These are phyloP conservation scores for Peromyscus attwateri DNA, from an alignment of 2,797 vertebrate genomes.

Conservation along the genomic window DNA sequence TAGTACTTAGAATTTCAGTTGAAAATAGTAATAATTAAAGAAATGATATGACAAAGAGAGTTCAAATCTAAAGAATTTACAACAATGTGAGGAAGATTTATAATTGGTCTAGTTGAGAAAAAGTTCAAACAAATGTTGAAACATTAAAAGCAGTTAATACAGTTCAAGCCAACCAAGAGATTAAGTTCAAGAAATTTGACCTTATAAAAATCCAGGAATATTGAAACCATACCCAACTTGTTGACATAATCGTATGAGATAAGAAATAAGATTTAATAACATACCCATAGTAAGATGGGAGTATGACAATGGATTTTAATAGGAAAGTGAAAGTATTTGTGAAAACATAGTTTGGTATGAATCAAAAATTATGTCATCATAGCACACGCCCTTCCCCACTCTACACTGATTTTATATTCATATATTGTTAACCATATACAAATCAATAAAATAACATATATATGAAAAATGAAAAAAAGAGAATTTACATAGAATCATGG, in stretches of 20 bases:
- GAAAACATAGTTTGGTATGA: neutral
- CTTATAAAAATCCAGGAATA: neutral
- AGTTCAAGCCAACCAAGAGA: neutral
- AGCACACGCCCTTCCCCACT: neutral
- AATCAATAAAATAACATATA: neutral
- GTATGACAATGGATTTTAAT: neutral
- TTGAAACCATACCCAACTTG: neutral
- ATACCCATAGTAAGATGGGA: neutral
- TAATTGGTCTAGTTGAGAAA: conserved; percentile 38
- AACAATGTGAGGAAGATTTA: conserved; percentile 37
- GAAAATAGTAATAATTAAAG: conserved; percentile 38
- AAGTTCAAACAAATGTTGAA: conserved; percentile 23
- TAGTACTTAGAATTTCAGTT: conserved; percentile 12
- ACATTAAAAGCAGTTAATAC: conserved; percentile 1
- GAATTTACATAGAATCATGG: neutral
- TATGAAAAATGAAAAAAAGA: neutral
- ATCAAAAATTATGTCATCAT: neutral
- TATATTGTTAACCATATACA: neutral
- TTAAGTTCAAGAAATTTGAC: neutral
- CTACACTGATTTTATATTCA: neutral
- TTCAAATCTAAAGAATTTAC: conserved; percentile 48
- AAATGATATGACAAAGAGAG: neutral
- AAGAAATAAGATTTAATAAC: neutral
- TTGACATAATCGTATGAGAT: neutral
- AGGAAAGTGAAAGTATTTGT: neutral